Percentiles rank a stretch among this genome's conserved stretches.
Evolutionary conservation across 2,888 invertebrate genomes (phyloP).

Genomic region (Nycteola revayana): DNA sequence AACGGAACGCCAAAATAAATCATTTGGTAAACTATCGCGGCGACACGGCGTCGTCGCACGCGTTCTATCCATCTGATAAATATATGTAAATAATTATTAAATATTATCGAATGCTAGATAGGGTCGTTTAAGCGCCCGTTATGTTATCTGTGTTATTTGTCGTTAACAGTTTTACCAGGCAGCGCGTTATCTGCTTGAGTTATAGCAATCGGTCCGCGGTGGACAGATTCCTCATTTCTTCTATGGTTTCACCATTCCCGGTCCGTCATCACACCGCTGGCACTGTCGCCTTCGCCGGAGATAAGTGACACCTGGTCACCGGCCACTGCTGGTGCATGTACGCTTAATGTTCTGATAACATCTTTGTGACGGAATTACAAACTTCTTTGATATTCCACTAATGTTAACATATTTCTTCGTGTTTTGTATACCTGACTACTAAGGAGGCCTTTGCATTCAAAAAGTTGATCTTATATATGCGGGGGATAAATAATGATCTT

Average conservation of each 20-base stretch:
- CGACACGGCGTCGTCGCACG: conserved; percentile 60
- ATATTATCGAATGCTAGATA: conserved; percentile 75
- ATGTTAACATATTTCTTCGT: conserved; percentile 25
- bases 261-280: conserved; percentile 36
- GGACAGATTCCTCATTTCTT: conserved; percentile 50
- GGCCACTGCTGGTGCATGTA: conserved; percentile 29
- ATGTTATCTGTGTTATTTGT: conserved; percentile 77
- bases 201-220: conserved; percentile 54
- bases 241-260: conserved; percentile 60
- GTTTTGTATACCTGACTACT: too few relatives aligned
- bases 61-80: conserved; percentile 71
- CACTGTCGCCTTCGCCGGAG: conserved; percentile 23
- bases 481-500: too few relatives aligned
- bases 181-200: conserved; percentile 72
- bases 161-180: conserved; percentile 69
- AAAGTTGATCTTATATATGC: too few relatives aligned
- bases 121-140: conserved; percentile 75
- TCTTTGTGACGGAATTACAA: conserved; percentile 28
- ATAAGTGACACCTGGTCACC: conserved; percentile 46
- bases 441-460: too few relatives aligned
- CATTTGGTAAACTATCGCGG: conserved; percentile 46
- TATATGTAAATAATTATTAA: conserved; percentile 78
- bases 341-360: conserved; percentile 33
- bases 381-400: conserved; percentile 20
- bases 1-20: conserved; percentile 54